These are phyloP conservation scores for Ciconia boyciana DNA, from an alignment of 2,113 vertebrate species.

Conservation along the genomic window DNA sequence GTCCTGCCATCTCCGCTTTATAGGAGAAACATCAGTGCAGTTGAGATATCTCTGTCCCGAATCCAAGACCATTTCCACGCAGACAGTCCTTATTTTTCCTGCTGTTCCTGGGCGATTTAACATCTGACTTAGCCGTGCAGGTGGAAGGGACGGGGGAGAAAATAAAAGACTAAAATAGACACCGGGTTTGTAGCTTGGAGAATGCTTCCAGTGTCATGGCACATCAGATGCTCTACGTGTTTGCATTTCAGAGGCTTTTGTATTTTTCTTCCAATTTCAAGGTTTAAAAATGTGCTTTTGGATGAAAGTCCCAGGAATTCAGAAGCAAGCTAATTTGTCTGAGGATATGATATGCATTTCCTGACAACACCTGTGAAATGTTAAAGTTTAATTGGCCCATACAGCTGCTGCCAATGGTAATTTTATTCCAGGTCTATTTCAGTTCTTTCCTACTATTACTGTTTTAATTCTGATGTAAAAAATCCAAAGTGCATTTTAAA, in stretches of 20 bases:
- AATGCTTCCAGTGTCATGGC: not conserved
- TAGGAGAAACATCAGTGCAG: not conserved
- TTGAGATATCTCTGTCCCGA: not conserved
- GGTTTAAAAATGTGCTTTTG: not conserved
- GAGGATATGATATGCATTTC: not conserved
- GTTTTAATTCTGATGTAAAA: not conserved
- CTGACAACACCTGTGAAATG: conserved; percentile 13
- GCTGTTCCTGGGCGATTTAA: not conserved
- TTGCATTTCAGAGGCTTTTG: not conserved
- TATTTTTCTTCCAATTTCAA: not conserved
- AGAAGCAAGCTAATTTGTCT: conserved; percentile 1
- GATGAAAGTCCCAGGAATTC: not conserved
- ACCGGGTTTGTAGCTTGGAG: not conserved
- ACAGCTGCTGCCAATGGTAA: not conserved
- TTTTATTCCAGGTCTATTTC: conserved; percentile 17
- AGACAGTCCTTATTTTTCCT: not conserved
- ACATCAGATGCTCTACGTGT: not conserved
- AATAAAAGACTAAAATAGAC: not conserved
- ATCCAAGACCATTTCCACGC: not conserved
- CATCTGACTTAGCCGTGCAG: not conserved
- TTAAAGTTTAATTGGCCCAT: conserved; percentile 14
- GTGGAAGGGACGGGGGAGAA: not conserved
- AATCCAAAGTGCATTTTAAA: not conserved
- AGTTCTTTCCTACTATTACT: not conserved
- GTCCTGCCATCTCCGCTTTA: not conserved